Evolutionary conservation across 2,797 vertebrate species (phyloP).

Genomic region (Myotis daubentonii): DNA sequence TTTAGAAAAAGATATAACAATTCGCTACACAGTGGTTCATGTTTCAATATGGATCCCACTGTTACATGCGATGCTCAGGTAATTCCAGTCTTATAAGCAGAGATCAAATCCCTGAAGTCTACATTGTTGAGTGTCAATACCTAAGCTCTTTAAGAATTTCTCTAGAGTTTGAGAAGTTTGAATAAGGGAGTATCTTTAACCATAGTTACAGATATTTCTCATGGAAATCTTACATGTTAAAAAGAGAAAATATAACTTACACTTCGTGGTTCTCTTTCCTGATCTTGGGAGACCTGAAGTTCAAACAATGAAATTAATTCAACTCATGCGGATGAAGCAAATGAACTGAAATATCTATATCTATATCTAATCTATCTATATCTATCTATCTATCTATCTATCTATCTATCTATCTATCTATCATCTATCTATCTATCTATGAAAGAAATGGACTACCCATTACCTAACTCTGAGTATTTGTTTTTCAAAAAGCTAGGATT

Average conservation of each 20-base stretch:
- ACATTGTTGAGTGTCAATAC: background rate
- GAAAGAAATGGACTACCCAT: background rate
- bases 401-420: no score
- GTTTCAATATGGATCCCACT: background rate
- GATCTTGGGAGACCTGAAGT: conserved; percentile 46
- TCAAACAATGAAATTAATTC: conserved; percentile 28
- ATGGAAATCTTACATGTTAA: background rate
- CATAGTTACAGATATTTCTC: background rate
- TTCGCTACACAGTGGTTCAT: background rate
- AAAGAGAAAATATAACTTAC: conserved; percentile 60
- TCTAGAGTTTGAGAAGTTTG: background rate
- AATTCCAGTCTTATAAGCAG: background rate
- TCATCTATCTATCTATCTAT: no score
- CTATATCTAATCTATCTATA: no score
- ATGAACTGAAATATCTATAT: background rate
- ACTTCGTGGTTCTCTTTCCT: conserved; percentile 53
- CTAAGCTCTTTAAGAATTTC: background rate
- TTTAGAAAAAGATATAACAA: background rate
- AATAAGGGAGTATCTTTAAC: background rate
- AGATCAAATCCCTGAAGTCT: background rate
- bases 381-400: no score
- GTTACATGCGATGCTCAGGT: background rate
- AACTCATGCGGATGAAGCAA: background rate
- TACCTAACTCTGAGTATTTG: background rate
- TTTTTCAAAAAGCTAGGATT: background rate